Percentiles rank a stretch among this genome's conserved stretches.
phyloP scores from a whole-genome alignment of 2,113 vertebrate genomes.

The Tretioscincus oriximinensis region DNA sequence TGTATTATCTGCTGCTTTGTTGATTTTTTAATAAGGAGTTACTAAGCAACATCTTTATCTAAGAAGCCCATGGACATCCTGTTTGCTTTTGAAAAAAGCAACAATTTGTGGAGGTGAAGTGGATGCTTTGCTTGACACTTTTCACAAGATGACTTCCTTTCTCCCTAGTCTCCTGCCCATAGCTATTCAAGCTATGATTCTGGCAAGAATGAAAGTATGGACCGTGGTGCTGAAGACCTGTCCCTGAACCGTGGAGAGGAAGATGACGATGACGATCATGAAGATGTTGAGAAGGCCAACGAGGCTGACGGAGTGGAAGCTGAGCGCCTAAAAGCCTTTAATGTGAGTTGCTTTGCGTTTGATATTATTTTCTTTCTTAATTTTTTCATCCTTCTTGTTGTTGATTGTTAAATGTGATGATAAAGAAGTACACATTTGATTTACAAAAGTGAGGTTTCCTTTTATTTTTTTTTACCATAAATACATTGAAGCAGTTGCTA shows the following conservation, averaged over 20 bases:
- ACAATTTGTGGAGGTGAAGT: slow-evolving; percentile 8
- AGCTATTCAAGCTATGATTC: slow-evolving; percentile 85
- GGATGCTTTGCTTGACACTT: neutral
- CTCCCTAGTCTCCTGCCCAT: slow-evolving; percentile 81
- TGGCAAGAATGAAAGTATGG: slow-evolving; percentile 81
- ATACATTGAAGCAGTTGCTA: slow-evolving; percentile 46
- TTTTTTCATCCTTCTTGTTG: slow-evolving; percentile 36
- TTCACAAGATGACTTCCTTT: slow-evolving; percentile 48
- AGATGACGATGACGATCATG: slow-evolving; percentile 83
- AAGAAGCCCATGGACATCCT: neutral
- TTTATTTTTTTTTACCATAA: slow-evolving; percentile 44
- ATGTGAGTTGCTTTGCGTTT: slow-evolving; percentile 74
- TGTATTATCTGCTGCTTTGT: neutral
- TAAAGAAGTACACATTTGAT: slow-evolving; percentile 65
- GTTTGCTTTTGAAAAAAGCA: neutral
- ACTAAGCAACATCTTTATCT: neutral
- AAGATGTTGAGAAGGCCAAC: slow-evolving; percentile 79
- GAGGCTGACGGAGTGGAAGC: slow-evolving; percentile 81
- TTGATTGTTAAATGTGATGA: slow-evolving; percentile 60
- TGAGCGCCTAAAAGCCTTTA: slow-evolving; percentile 83
- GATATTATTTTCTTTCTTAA: slow-evolving; percentile 30
- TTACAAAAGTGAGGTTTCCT: slow-evolving; percentile 49
- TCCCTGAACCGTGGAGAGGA: slow-evolving; percentile 80
- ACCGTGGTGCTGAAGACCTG: slow-evolving; percentile 78
- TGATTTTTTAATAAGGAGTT: neutral